A percentile compares a stretch with the other conserved stretches of the same genome.
Evolutionary conservation across 2,888 invertebrate species (phyloP).

Genomic region (Stictocephala bisonia): DNA sequence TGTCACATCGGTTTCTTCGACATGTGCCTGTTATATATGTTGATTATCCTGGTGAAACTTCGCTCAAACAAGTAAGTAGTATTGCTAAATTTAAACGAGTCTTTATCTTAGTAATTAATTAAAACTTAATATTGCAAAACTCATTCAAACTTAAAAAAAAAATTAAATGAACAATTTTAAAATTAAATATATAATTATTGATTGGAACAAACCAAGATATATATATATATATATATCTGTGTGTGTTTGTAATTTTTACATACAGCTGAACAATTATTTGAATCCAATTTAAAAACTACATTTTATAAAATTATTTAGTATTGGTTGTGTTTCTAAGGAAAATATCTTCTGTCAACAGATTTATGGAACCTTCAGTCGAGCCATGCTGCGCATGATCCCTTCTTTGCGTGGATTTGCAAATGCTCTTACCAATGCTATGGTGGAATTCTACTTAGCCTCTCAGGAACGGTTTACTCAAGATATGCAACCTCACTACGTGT

Average conservation of each 20-base stretch:
- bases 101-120: no score
- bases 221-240: no score
- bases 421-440: slow-evolving; percentile 98
- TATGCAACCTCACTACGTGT: slow-evolving; percentile 99
- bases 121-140: no score
- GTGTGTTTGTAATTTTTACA: no score
- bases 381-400: slow-evolving; percentile 96
- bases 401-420: slow-evolving; percentile 93
- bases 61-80: slow-evolving; percentile 81
- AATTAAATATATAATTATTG: no score
- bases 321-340: no score
- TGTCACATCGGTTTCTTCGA: slow-evolving; percentile 87
- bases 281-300: no score
- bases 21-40: slow-evolving; percentile 99
- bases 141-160: no score
- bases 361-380: slow-evolving; percentile 98
- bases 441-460: slow-evolving; percentile 95
- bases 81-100: neutral
- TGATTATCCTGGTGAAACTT: slow-evolving; percentile 98
- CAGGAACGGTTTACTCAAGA: slow-evolving; percentile 99
- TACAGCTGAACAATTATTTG: no score
- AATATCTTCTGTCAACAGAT: slow-evolving; percentile 70
- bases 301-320: no score
- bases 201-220: no score
- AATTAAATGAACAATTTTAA: no score